phyloP scores from a whole-genome alignment of 2,888 invertebrate species.

The Drosophila gaucha region DNA sequence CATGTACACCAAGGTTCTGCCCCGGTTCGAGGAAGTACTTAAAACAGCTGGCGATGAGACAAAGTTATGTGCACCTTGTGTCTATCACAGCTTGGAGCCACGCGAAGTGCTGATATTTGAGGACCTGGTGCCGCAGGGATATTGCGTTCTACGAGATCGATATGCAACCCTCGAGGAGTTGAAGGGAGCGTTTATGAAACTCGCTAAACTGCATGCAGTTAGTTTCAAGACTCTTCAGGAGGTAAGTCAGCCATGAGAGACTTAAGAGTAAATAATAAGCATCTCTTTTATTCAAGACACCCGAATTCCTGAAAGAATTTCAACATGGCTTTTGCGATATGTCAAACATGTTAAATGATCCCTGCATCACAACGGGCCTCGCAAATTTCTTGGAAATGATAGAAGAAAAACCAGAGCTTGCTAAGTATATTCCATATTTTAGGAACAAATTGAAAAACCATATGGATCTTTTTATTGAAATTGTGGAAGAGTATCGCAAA shows the following conservation, averaged over 20 bases:
- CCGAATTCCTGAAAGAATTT: too few species aligned
- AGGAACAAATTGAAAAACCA: conserved; percentile 1
- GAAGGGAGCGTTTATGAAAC: conserved; percentile 73
- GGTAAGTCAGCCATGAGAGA: background rate
- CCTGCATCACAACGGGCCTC: conserved; percentile 33
- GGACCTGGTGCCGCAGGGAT: conserved; percentile 64
- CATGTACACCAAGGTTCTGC: conserved; percentile 73
- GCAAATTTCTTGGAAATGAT: conserved; percentile 53
- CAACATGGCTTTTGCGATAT: conserved; percentile 78
- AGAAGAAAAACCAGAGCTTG: conserved; percentile 32
- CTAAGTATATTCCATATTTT: conserved; percentile 25
- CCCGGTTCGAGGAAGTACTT: conserved; percentile 65
- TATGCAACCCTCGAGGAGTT: conserved; percentile 82
- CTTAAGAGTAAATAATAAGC: background rate
- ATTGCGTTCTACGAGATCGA: conserved; percentile 56
- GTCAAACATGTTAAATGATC: conserved; percentile 27
- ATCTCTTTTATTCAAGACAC: conserved; percentile 8
- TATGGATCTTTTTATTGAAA: background rate
- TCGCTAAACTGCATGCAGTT: conserved; percentile 85
- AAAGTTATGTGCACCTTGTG: conserved; percentile 51
- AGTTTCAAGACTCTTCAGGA: conserved; percentile 18
- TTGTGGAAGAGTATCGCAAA: conserved; percentile 34
- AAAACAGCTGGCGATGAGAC: conserved; percentile 47
- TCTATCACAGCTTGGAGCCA: conserved; percentile 56
- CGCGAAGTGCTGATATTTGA: conserved; percentile 70